These are phyloP conservation scores for Theretra japonica DNA, from an alignment of 2,888 invertebrate species.

Conservation along the genomic window DNA sequence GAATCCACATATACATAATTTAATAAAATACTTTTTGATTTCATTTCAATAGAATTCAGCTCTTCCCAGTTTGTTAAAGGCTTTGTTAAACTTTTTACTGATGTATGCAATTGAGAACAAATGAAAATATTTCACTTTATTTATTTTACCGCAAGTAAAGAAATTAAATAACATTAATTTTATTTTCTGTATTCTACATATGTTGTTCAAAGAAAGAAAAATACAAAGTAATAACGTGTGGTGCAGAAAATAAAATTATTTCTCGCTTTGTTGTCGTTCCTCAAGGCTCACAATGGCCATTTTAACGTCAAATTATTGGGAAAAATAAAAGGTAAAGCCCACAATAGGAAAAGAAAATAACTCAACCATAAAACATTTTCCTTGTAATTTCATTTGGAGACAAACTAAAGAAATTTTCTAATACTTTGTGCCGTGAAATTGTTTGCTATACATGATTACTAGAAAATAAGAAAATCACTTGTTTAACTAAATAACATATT, in stretches of 20 bases:
- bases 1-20: too few species aligned
- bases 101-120: too few species aligned
- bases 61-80: too few species aligned
- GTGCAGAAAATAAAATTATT: constrained; percentile 1
- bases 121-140: too few species aligned
- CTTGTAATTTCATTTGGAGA: background rate
- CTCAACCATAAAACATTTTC: constrained; percentile 5
- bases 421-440: constrained; percentile 5
- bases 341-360: constrained; percentile 9
- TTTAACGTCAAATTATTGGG: constrained; percentile 22
- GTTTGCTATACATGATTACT: background rate
- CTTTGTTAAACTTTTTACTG: too few species aligned
- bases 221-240: background rate
- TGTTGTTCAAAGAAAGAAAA: background rate
- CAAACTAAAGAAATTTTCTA: constrained; percentile 7
- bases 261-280: constrained; percentile 8
- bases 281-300: constrained; percentile 13
- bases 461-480: background rate
- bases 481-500: background rate
- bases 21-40: too few species aligned
- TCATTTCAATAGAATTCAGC: too few species aligned
- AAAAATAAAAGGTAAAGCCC: background rate
- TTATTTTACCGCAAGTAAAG: background rate
- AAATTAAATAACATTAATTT: background rate
- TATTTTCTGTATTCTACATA: too few species aligned